Evolutionary conservation across 2,888 invertebrate species (phyloP).

Genomic region (Acutogordius australiensis): DNA sequence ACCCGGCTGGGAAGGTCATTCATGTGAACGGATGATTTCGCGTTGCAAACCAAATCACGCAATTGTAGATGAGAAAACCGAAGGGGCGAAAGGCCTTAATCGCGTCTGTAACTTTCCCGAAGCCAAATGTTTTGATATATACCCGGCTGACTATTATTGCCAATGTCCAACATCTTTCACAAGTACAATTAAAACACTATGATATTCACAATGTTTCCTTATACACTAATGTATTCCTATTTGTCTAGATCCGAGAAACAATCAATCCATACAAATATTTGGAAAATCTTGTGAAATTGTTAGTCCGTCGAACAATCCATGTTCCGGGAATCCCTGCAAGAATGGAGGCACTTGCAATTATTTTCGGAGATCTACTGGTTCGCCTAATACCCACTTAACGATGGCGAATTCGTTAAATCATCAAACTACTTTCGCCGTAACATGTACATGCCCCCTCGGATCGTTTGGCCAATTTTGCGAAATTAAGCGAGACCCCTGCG

Average conservation of each 20-base stretch:
- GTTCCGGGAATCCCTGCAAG: conserved; percentile 8
- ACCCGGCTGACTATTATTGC: conserved; percentile 4
- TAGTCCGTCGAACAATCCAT: neutral
- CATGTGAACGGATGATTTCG: conserved; percentile 30
- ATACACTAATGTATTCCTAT: too few relatives aligned
- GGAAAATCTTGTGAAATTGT: conserved; percentile 4
- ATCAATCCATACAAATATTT: neutral
- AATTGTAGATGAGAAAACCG: neutral
- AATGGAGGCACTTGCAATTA: conserved; percentile 10
- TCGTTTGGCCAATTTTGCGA: conserved; percentile 33
- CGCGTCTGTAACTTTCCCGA: neutral
- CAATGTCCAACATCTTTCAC: neutral
- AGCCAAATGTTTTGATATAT: neutral
- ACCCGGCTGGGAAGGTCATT: conserved; percentile 47
- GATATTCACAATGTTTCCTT: too few relatives aligned
- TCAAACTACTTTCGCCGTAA: neutral
- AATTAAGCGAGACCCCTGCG: conserved; percentile 53
- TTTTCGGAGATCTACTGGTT: neutral
- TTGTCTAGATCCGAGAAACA: too few relatives aligned
- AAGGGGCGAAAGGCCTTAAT: neutral
- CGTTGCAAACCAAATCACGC: neutral
- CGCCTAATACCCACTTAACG: neutral
- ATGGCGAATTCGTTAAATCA: neutral
- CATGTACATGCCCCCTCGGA: conserved; percentile 10
- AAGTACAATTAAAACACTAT: too few relatives aligned